Evolutionary conservation across 2,797 vertebrate species (phyloP).

Genomic region (Buceros bicornis): DNA sequence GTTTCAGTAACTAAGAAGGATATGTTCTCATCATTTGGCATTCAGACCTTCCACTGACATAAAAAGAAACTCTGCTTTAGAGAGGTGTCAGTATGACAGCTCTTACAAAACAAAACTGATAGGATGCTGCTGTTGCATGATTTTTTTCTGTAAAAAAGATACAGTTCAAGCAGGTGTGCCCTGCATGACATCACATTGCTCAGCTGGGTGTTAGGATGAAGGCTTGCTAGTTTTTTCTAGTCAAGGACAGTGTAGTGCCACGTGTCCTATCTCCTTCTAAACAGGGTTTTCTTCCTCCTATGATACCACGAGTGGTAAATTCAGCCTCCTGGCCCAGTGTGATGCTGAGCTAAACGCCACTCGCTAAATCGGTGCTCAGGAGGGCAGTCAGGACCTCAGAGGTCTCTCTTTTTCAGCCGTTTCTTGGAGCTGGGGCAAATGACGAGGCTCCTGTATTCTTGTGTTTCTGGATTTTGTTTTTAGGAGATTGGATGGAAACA

Average conservation of each 20-base stretch:
- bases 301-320: rapidly evolving
- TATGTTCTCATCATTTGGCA: neutral
- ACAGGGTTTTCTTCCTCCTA: neutral
- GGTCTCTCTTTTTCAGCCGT: neutral
- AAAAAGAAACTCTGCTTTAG: slow-evolving; percentile 12
- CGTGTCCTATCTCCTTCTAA: neutral
- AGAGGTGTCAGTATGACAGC: slow-evolving; percentile 1
- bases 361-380: neutral
- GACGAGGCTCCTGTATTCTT: neutral
- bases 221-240: neutral
- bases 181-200: neutral
- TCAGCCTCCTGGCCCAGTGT: rapidly evolving
- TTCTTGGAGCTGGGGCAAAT: neutral
- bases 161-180: neutral
- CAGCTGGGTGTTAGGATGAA: neutral
- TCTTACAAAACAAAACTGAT: neutral
- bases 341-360: neutral
- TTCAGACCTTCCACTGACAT: slow-evolving; percentile 22
- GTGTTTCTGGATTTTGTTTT: neutral
- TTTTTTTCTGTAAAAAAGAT: neutral
- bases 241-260: neutral
- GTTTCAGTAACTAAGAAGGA: neutral
- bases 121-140: neutral
- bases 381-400: rapidly evolving
- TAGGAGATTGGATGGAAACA: neutral